A percentile compares a stretch with the other conserved stretches of the same genome.
phyloP scores from a whole-genome alignment of 2,113 vertebrate species.

The Bungarus multicinctus region DNA sequence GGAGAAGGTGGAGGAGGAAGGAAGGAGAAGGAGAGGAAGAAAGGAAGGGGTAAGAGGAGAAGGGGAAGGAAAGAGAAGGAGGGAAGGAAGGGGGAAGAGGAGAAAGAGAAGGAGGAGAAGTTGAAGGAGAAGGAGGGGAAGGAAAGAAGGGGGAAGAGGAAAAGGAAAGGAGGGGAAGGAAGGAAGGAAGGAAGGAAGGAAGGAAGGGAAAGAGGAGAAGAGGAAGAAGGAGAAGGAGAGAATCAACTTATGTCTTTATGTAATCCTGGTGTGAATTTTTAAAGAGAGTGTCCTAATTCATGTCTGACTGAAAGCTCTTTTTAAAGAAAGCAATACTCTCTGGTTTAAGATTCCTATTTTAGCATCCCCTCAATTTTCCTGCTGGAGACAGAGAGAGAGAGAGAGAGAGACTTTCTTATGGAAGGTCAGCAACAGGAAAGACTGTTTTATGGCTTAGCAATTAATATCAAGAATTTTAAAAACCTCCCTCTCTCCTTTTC shows the following conservation, averaged over 20 bases:
- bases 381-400: background rate
- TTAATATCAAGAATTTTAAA: background rate
- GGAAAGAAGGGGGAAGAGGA: too few species aligned
- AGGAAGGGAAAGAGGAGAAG: too few species aligned
- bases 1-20: background rate
- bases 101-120: too few species aligned
- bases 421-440: background rate
- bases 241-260: conserved; percentile 72
- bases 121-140: too few species aligned
- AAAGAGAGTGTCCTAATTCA: conserved; percentile 65
- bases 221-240: too few species aligned
- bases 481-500: too few species aligned
- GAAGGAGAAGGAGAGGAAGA: too few species aligned
- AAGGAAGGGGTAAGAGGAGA: too few species aligned
- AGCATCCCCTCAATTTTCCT: conserved; percentile 36
- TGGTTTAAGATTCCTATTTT: conserved; percentile 36
- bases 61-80: too few species aligned
- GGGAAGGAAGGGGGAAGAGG: too few species aligned
- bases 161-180: too few species aligned
- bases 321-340: conserved; percentile 44
- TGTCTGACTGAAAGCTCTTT: conserved; percentile 53
- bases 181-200: too few species aligned
- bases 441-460: background rate
- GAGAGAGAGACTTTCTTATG: background rate
- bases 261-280: conserved; percentile 68